Base-by-base conservation (phyloP, 2,888 invertebrate genomes). In the Lasius fuliginosus region DNA sequence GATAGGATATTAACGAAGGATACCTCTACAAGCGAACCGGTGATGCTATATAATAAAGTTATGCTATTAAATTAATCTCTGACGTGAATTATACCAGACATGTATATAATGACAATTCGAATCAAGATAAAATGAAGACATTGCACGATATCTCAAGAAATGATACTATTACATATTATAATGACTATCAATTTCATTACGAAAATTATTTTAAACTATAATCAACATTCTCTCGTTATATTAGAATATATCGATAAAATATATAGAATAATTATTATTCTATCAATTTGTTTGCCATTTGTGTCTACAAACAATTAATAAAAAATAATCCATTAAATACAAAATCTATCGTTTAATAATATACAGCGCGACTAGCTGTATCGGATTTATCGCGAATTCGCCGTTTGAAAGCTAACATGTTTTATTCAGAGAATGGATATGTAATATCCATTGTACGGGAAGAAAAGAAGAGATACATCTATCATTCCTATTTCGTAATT, bases 1-100 rank as follows among this genome's bases (percentile, higher is more conserved):
- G 60, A 79, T 69, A 69, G 60, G 46, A 71, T 71, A 81, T 81
- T 81, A 81, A 81, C 69, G 79, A 81, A 71, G 79, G 69, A 71
- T 71, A 49, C 12, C 36, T 62, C 46, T 36, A 23, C 60, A 33
- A 36, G 46, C 60, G 71, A 42, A 18, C 23, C 23, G 40, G 5
- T 67, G 58, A 58, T 40, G 27, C 30, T 33, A 46, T 23, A 27
- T 71, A 71, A 69, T 71, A 71, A 81, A 81, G 60, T 77, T 67
- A 77, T 56, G 23, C 53, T 23, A 42, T 69, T 69, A 69, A 81
- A 71, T 81, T 81, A 81, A 81, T 81, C 71, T 60, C 60, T 23
- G 18, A 49, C 23, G 71, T 71, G 60, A 81, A 81, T 81, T 71
- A 49, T 60, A 36, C 62, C 23, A 27, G 36, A n/a, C 58, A 60